phyloP scores from a whole-genome alignment of 2,888 invertebrate species.

The Lasioglossum leucozonium region DNA sequence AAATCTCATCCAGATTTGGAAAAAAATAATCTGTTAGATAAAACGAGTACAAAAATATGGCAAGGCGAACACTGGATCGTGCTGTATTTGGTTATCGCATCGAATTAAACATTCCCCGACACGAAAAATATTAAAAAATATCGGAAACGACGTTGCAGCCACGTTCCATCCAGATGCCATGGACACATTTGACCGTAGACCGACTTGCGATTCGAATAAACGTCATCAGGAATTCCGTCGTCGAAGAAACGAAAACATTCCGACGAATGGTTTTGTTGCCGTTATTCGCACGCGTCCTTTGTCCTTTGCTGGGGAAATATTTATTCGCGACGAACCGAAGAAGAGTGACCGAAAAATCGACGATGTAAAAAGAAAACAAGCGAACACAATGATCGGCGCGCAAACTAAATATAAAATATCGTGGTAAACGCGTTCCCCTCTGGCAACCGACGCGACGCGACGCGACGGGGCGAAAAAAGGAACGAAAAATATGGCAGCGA shows the following conservation, averaged over 20 bases:
- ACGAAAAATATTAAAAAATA: background rate
- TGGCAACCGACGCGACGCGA: background rate
- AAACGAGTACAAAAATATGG: no score
- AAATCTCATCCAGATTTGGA: background rate
- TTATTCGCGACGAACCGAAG: background rate
- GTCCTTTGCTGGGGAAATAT: background rate
- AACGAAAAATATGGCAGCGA: background rate
- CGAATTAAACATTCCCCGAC: background rate
- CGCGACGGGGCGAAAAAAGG: no score
- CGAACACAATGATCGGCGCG: background rate
- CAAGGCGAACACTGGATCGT: no score
- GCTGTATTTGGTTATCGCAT: background rate
- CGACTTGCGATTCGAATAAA: constrained; percentile 10
- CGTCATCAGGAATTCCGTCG: background rate
- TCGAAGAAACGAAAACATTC: constrained; percentile 11
- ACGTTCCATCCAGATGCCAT: constrained; percentile 2
- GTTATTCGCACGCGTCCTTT: background rate
- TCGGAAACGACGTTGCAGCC: constrained; percentile 4
- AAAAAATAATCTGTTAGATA: background rate
- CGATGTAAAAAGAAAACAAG: constrained; percentile 1
- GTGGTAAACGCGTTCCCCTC: background rate
- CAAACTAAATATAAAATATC: background rate
- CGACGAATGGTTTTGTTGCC: background rate
- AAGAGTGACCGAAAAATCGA: background rate
- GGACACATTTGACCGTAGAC: background rate